A percentile compares a stretch with the other conserved stretches of the same genome.
Conservation (phyloP, 37 sponge, comb jelly and placozoan genomes). For the Crambe crambe region DNA sequence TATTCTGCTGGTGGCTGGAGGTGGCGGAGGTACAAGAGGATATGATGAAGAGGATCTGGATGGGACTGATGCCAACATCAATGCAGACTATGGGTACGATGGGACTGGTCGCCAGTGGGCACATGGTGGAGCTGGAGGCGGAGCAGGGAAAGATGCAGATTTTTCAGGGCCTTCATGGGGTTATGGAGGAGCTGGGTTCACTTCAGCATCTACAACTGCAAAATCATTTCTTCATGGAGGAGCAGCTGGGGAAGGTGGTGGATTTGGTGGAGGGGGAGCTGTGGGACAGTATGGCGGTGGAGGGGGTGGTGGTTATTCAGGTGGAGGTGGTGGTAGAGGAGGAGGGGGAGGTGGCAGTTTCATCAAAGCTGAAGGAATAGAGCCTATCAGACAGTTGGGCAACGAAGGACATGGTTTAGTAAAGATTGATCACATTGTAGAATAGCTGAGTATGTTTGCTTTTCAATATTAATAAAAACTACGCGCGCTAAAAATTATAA, state of each 20-base stretch:
- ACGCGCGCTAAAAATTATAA: not conserved
- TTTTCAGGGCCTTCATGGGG: constrained; percentile 70
- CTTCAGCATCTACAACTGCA: constrained; percentile 44
- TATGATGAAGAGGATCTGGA: constrained; percentile 70
- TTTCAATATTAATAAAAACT: not conserved
- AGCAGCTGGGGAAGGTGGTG: constrained; percentile 46
- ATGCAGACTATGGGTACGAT: constrained; percentile 17
- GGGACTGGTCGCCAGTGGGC: constrained; percentile 68
- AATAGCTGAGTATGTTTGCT: not conserved
- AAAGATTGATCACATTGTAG: constrained; percentile 23
- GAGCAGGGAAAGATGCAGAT: constrained; percentile 63
- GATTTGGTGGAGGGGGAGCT: constrained; percentile 82
- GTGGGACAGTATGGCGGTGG: constrained; percentile 82
- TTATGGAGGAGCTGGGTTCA: constrained; percentile 73
- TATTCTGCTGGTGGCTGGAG: constrained; percentile 68
- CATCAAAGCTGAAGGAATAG: constrained; percentile 41
- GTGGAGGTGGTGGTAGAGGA: constrained; percentile 77
- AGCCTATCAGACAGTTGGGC: constrained; percentile 36
- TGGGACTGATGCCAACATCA: constrained; percentile 57
- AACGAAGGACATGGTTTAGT: constrained; percentile 57
- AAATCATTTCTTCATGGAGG: constrained; percentile 71
- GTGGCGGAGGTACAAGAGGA: constrained; percentile 80
- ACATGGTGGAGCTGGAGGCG: constrained; percentile 59
- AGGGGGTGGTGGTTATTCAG: constrained; percentile 69
- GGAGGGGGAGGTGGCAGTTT: constrained; percentile 69